Evolutionary conservation across 2,888 invertebrate species (phyloP).

Genomic region (Standfussiana lucernea): DNA sequence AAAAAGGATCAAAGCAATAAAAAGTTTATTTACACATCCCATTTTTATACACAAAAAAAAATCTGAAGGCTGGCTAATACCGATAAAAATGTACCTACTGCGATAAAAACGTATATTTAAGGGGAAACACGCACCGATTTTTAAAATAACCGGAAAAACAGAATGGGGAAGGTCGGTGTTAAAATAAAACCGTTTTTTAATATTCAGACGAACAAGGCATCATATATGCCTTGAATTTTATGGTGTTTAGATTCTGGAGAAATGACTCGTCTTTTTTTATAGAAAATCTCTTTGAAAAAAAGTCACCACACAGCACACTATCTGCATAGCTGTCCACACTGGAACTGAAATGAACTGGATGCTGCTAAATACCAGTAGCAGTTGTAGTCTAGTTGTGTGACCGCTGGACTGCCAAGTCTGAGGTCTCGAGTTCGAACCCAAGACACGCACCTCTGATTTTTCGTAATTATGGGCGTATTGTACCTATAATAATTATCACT

Average conservation of each 20-base stretch:
- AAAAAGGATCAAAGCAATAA: slow-evolving; percentile 32
- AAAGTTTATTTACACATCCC: slow-evolving; percentile 20
- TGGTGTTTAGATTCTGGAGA: neutral
- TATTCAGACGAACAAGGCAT: neutral
- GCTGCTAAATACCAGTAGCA: neutral
- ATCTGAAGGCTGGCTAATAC: neutral
- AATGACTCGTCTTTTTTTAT: neutral
- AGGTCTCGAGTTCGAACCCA: too few relatives aligned
- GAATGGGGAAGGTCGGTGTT: neutral
- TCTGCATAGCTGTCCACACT: neutral
- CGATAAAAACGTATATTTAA: neutral
- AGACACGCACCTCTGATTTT: too few relatives aligned
- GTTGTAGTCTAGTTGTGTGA: too few relatives aligned
- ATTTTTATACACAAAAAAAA: slow-evolving; percentile 19
- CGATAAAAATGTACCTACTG: slow-evolving; percentile 19
- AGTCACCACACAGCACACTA: rapidly evolving
- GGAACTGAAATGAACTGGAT: neutral
- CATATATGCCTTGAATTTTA: neutral
- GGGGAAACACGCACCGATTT: slow-evolving; percentile 17
- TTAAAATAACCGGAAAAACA: neutral
- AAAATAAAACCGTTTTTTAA: slow-evolving; percentile 20
- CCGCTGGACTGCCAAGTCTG: too few relatives aligned
- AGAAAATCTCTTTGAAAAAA: neutral
- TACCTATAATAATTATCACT: too few relatives aligned
- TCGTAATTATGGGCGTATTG: too few relatives aligned